phyloP scores from a whole-genome alignment of 2,797 vertebrate genomes.

The Philypnodon macrostomus region DNA sequence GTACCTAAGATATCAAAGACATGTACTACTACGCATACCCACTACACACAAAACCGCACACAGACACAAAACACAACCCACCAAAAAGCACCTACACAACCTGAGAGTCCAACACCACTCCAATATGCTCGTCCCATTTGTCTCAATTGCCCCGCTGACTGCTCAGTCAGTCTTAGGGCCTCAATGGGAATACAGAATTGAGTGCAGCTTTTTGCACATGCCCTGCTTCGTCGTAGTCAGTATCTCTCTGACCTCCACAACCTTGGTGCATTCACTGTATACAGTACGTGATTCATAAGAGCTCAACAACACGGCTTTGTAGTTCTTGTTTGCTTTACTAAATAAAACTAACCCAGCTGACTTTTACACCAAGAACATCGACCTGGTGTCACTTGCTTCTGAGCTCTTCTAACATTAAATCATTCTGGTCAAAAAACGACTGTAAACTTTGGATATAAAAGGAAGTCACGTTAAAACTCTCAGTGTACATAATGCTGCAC shows the following conservation, averaged over 20 bases:
- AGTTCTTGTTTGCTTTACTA: conserved; percentile 12
- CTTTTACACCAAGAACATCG: conserved; percentile 7
- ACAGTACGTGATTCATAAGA: conserved; percentile 30
- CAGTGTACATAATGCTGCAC: conserved; percentile 9
- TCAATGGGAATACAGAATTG: conserved; percentile 64
- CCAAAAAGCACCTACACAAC: conserved; percentile 48
- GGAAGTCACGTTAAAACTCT: conserved; percentile 8
- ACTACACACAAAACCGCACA: conserved; percentile 8
- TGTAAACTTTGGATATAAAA: conserved; percentile 16
- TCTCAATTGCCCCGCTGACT: conserved; percentile 70
- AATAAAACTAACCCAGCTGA: conserved; percentile 22
- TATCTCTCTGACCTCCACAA: conserved; percentile 54
- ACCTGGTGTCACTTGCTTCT: conserved; percentile 6
- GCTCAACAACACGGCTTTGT: conserved; percentile 27
- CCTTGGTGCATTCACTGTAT: conserved; percentile 46
- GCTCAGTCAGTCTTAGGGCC: conserved; percentile 61
- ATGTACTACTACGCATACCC: conserved; percentile 9
- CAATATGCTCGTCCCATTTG: conserved; percentile 63
- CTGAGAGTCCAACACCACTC: conserved; percentile 52
- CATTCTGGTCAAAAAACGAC: conserved; percentile 21
- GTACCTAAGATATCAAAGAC: conserved; percentile 43
- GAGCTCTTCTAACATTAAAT: conserved; percentile 9
- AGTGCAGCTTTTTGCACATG: conserved; percentile 68
- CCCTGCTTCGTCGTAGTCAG: conserved; percentile 48
- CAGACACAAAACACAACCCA: conserved; percentile 29